Evolutionary conservation across 2,113 vertebrate genomes (phyloP).

Genomic region (Terrapene triunguis): DNA sequence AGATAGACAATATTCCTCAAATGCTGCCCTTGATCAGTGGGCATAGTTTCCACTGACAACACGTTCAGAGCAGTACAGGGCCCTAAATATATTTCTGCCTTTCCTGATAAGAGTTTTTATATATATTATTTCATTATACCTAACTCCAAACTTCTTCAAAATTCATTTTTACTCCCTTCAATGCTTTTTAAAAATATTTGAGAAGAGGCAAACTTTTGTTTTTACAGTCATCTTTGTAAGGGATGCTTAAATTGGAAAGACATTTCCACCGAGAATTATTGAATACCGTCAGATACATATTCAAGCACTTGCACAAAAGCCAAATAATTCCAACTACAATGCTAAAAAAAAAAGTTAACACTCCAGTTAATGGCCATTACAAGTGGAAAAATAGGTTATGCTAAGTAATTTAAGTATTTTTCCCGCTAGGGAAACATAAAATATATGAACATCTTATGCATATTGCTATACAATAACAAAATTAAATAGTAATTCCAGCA

Average conservation of each 20-base stretch:
- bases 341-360: neutral
- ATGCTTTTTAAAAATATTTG: neutral
- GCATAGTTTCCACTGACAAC: neutral
- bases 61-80: neutral
- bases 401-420: neutral
- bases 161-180: neutral
- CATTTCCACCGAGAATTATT: neutral
- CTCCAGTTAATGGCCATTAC: neutral
- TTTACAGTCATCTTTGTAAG: neutral
- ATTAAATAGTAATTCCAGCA: neutral
- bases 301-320: neutral
- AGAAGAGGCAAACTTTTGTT: neutral
- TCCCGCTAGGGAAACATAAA: neutral
- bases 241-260: neutral
- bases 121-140: neutral
- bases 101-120: neutral
- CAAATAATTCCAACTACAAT: neutral
- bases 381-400: neutral
- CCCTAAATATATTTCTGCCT: neutral
- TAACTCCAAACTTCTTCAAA: neutral
- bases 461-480: neutral
- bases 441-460: neutral
- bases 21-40: neutral
- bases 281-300: neutral
- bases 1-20: neutral